Evolutionary conservation across 2,888 invertebrate genomes (phyloP), one percentile per base, ranked within the genome.

Genomic region (Ophion ellenae): DNA sequence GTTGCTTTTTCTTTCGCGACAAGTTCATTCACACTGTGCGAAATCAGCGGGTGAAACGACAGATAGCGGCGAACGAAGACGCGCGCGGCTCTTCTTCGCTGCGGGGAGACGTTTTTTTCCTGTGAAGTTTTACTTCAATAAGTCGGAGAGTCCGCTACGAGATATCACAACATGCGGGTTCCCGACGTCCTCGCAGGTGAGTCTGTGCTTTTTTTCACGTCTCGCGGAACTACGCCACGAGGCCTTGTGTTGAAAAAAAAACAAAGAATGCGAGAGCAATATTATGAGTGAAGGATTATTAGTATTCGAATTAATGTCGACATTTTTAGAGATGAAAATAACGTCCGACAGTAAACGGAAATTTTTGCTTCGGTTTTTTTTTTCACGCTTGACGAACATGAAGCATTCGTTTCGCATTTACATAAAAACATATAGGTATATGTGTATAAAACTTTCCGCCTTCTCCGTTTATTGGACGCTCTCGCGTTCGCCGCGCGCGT

Each of bases 181-280:
- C 89, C 89, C 88, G 90, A 88, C 90, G 88, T 91, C 88, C 90
- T 92, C 89, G 90, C 92, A 91, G 92, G 92, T 92, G 90, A 92
- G 91, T 85, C 83, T 57, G 32, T 69, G 24, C 63, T 59, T 47
- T 61, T 11, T 70, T 24, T 74, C 67, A 40, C 67, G 47, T 61
- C 47, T n/a, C 20, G 7, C 69, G 40, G 9, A 45, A 70, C 28
- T 7, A 3, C 20, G 61, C 24, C 7, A 45, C 67, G 36, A 61
- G 11, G 0, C 32, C 32, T 1, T 6, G 17, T 14, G 6, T 32
- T 17, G 7, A 17, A 36, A 32, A 24, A 61, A 61, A 24, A 61
- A 53, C 53, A 17, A 14, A 2, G 17, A 17, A 53, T 53, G 5
- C 53, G 53, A 17, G 1, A 20, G 4, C 4, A 32, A 24, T 61